Conservation (phyloP, 2,888 invertebrate species). For the Trachelus troglodyta region DNA sequence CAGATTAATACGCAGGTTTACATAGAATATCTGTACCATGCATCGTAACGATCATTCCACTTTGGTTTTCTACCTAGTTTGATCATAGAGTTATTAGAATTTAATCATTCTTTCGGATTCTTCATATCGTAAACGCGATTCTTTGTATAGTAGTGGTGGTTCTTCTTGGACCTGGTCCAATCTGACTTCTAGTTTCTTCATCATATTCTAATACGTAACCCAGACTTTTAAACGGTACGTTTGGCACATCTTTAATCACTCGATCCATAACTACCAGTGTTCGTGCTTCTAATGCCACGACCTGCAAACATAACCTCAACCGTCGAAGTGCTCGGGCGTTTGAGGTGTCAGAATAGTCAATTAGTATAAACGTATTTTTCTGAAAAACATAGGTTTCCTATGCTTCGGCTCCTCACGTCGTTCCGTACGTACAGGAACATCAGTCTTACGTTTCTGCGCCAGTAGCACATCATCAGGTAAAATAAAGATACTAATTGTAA, state of each 20-base stretch:
- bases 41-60: not conserved
- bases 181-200: not conserved
- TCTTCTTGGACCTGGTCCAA: not conserved
- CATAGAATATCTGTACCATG: not conserved
- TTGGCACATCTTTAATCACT: not conserved
- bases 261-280: not conserved
- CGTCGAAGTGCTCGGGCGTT: not conserved
- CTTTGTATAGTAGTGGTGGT: not conserved
- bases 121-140: not conserved
- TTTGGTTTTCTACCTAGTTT: not conserved
- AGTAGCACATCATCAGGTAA: conserved; percentile 1
- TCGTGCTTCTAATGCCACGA: not conserved
- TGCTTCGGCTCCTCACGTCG: conserved; percentile 5
- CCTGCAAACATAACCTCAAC: not conserved
- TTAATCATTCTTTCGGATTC: not conserved
- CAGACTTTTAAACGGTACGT: not conserved
- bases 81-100: not conserved
- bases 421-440: not conserved
- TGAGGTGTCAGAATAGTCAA: not conserved
- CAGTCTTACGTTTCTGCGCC: not conserved
- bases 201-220: not conserved
- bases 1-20: not conserved
- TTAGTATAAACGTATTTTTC: conserved; percentile 4
- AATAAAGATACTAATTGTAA: not conserved
- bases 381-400: conserved; percentile 13